Evolutionary conservation across 1,140 invertebrate genomes (phyloP), one percentile per base, ranked within the genome.

Genomic region (Eupeodes corollae): DNA sequence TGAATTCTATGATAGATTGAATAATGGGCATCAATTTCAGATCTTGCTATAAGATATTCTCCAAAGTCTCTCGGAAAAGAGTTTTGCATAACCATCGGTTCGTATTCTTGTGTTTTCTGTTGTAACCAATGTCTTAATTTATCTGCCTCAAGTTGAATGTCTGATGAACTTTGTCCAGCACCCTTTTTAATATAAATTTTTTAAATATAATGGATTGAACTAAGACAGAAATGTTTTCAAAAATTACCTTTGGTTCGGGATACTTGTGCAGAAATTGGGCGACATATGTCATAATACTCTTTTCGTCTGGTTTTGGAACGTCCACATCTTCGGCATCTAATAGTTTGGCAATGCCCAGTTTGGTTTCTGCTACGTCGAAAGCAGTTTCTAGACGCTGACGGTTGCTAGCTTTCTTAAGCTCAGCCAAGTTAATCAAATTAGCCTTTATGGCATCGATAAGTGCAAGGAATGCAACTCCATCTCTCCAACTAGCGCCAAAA

Each of bases 221-320:
- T 15, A 37, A 49, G 37, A 39, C 14, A 47, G 30, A 37, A 14
- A 43, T 48, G 2, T n/a, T 8, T 31, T 44, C 31, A 41, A 47
- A 42, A 48, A 55, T 57, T 49, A 77, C 76, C 70, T 79, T 83
- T 32, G 85, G 84, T 70, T 90, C 87, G 15, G 87, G 86, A 70
- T 93, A 96, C 72, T 92, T 92, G 67, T 97, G 90, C 52, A 98
- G 74, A 71, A 98, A 99, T 73, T 98, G 93, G 33, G 96, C 93
- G 37, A 99, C 92, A 70, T 99, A 99, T 26, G 96, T 99, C 92
- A 99, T 98, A 52, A 99, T 91, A 31, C 92, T 98, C 70, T 93
- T 91, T 65, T 99, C 95, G 70, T 99, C 96, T 9, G 96, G 96
- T 62, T 89, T 88, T 13, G 88, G 83, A 12, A 97, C 92, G 73